Evolutionary conservation across 2,888 invertebrate species (phyloP).

Genomic region (Griposia aprilina): DNA sequence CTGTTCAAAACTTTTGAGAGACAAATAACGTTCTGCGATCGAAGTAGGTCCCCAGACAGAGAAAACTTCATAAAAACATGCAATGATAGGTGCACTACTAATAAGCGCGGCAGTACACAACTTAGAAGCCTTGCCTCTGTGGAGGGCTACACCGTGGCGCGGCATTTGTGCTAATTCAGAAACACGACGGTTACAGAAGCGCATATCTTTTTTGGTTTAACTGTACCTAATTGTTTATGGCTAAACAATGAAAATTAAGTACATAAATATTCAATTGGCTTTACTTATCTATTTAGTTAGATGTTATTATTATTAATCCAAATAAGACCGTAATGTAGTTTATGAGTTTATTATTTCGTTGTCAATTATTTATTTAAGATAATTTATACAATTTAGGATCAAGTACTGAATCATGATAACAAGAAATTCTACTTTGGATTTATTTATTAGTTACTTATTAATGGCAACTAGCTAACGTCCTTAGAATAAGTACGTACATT

Average conservation of each 20-base stretch:
- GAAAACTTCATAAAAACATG: background rate
- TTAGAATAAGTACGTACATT: conserved; percentile 9
- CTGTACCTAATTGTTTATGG: conserved; percentile 43
- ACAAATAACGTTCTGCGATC: background rate
- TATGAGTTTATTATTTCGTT: conserved; percentile 63
- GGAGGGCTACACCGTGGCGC: background rate
- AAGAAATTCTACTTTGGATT: conserved; percentile 21
- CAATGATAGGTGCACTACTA: background rate
- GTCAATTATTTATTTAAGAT: conserved; percentile 69
- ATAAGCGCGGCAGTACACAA: background rate
- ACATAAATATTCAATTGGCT: conserved; percentile 48
- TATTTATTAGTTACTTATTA: conserved; percentile 31
- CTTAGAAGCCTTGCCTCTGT: background rate
- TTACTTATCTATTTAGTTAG: conserved; percentile 57
- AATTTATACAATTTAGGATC: conserved; percentile 51
- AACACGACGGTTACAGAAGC: background rate
- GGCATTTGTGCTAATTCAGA: background rate
- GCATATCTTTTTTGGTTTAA: background rate
- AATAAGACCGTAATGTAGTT: conserved; percentile 34
- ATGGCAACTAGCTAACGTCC: conserved; percentile 15
- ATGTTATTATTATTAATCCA: conserved; percentile 49
- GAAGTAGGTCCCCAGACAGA: background rate
- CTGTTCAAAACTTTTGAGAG: background rate
- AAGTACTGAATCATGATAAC: background rate
- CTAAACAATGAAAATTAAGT: conserved; percentile 36